These are phyloP conservation scores for Xyrauchen texanus DNA, from an alignment of 2,113 vertebrate genomes.

Conservation along the genomic window DNA sequence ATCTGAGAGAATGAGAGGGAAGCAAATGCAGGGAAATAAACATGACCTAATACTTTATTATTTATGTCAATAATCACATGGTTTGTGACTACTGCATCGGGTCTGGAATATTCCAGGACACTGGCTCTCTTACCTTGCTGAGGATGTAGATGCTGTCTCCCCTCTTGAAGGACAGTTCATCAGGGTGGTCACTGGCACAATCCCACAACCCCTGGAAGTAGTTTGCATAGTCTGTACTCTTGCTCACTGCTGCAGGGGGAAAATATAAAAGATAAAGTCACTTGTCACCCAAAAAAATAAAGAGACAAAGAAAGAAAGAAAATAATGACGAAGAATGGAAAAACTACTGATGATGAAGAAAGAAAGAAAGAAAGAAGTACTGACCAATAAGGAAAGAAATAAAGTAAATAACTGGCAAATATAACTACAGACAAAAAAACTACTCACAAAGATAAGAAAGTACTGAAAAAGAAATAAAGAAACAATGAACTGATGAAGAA, in stretches of 20 bases:
- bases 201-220: slow-evolving; percentile 95
- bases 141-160: slow-evolving; percentile 94
- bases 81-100: neutral
- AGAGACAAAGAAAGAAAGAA: too few relatives aligned
- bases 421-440: too few relatives aligned
- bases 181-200: slow-evolving; percentile 81
- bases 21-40: neutral
- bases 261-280: neutral
- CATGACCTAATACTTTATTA: slow-evolving; percentile 7
- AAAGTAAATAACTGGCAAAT: too few relatives aligned
- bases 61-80: neutral
- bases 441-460: too few relatives aligned
- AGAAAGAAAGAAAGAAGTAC: too few relatives aligned
- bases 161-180: slow-evolving; percentile 92
- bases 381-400: too few relatives aligned
- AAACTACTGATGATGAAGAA: too few relatives aligned
- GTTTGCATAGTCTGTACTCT: slow-evolving; percentile 88
- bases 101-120: slow-evolving; percentile 6
- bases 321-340: too few relatives aligned
- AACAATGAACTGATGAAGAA: too few relatives aligned
- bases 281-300: too few relatives aligned
- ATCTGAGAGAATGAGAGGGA: neutral
- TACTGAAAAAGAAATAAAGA: too few relatives aligned
- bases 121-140: slow-evolving; percentile 84
- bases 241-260: slow-evolving; percentile 69